phyloP scores from a whole-genome alignment of 2,797 vertebrate species.

The Gadopsis marmoratus region DNA sequence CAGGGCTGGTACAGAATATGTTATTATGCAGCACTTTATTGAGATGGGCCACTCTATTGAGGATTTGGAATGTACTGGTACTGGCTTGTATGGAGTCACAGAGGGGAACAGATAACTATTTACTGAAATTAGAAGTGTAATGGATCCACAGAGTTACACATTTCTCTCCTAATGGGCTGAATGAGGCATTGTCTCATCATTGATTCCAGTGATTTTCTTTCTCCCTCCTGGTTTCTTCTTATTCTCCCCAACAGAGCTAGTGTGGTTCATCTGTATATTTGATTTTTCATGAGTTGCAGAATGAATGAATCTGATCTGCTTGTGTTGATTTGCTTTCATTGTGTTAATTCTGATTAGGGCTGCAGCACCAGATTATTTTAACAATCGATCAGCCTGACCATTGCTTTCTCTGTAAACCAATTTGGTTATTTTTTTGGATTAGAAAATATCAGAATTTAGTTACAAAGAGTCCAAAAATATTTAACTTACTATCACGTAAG shows the following conservation, averaged over 20 bases:
- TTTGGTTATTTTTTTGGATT: background rate
- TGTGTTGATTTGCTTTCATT: slow-evolving; percentile 9
- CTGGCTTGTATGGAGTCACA: slow-evolving; percentile 53
- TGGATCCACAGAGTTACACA: slow-evolving; percentile 62
- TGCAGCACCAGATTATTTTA: background rate
- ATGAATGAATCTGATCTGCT: slow-evolving; percentile 13
- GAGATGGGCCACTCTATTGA: slow-evolving; percentile 41
- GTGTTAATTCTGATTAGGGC: background rate
- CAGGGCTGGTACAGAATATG: slow-evolving; percentile 19
- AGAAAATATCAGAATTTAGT: background rate
- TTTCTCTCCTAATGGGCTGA: slow-evolving; percentile 61
- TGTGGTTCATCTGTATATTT: slow-evolving; percentile 5
- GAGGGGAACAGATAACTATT: slow-evolving; percentile 63
- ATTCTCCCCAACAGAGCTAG: slow-evolving; percentile 4
- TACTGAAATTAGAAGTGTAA: slow-evolving; percentile 70
- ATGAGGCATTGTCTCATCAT: slow-evolving; percentile 54
- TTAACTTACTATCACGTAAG: background rate
- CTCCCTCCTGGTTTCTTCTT: slow-evolving; percentile 37
- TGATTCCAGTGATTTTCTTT: slow-evolving; percentile 45
- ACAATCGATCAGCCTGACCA: background rate
- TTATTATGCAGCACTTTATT: slow-evolving; percentile 4
- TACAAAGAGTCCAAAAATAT: background rate
- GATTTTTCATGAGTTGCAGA: slow-evolving; percentile 5
- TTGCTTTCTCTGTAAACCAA: background rate
- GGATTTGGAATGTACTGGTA: slow-evolving; percentile 56